Base-by-base conservation (phyloP, 2,797 vertebrate genomes). In the Sternarchorhynchus goeldii region DNA sequence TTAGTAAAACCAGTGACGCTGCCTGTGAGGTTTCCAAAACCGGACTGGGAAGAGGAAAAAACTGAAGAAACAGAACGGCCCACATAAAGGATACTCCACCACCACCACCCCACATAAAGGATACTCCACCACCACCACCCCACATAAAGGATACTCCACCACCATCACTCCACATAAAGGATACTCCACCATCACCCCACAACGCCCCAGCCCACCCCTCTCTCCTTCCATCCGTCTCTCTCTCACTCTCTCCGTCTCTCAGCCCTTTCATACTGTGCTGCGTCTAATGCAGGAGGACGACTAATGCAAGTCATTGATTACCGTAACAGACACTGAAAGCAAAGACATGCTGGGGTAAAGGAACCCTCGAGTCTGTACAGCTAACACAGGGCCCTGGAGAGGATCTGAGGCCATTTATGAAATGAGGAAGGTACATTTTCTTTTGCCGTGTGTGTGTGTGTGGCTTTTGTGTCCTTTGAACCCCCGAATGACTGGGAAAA, bases 251-350 rank as follows among this genome's bases (percentile, higher is more conserved):
- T 45, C 41, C 81, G 82, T 57, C 75, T 73, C 75, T 75, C 75
- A 75, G 69, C 67, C 55, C 36, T 81, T 73, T 85, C 60, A 25
- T 53, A 58, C 77, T 78, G 76, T 41, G 55, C 50, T 57, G 55
- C 67, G 60, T 85, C 72, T 87, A 89, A 89, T 85, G 81, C 86
- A 57, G 75, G 50, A 82, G 62, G 81, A 84, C 73, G 84, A 84
- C 78, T 83, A 83, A 88, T 82, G 81, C 84, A 85, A 82, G 84
- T 69, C 25, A 75, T 80, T 89, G 84, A 91, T 91, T 90, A 89
- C 85, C 84, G 83, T 87, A 90, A 91, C 86, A 76, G 74, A 89
- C 89, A 82, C 76, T 87, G 86, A 90, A 88, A 90, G 85, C 82
- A 86, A 88, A 85, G 89, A 89, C 75, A 76, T 76, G 84, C 84